Percentiles rank a stretch among this genome's conserved stretches.
These are phyloP conservation scores for Drosophila aldrichi DNA, from an alignment of 2,888 invertebrate genomes.

Conservation along the genomic window DNA sequence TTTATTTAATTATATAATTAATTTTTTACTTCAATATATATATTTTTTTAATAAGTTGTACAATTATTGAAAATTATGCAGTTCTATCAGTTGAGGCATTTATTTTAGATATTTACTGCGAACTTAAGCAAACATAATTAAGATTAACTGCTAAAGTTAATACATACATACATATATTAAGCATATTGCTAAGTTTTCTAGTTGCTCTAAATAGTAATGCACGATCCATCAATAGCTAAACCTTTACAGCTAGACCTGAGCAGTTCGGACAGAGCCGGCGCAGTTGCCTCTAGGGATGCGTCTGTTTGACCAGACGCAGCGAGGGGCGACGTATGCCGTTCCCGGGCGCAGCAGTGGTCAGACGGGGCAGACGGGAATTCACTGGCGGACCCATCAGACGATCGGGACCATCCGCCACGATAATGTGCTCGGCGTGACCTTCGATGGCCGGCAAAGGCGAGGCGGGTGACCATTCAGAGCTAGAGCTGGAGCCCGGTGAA, in stretches of 20 bases:
- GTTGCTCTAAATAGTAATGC: background rate
- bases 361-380: slow-evolving; percentile 82
- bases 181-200: slow-evolving; percentile 35
- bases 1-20: too few species aligned
- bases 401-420: slow-evolving; percentile 71
- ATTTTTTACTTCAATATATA: too few species aligned
- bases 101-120: slow-evolving; percentile 36
- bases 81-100: slow-evolving; percentile 25
- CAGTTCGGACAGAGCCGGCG: slow-evolving; percentile 43
- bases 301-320: slow-evolving; percentile 61
- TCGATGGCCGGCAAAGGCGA: slow-evolving; percentile 83
- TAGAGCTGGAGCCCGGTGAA: slow-evolving; percentile 85
- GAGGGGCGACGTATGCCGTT: slow-evolving; percentile 58
- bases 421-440: slow-evolving; percentile 59
- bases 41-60: background rate
- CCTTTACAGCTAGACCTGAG: slow-evolving; percentile 66
- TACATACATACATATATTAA: slow-evolving; percentile 10
- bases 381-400: slow-evolving; percentile 85
- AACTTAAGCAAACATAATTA: slow-evolving; percentile 17
- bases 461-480: slow-evolving; percentile 85
- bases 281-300: slow-evolving; percentile 54
- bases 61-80: background rate
- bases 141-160: slow-evolving; percentile 9
- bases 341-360: slow-evolving; percentile 56
- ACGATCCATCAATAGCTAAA: slow-evolving; percentile 30